Percentiles rank a stretch among this genome's conserved stretches.
phyloP scores from a whole-genome alignment of 2,113 vertebrate species.

The Hirundichthys speculiger region DNA sequence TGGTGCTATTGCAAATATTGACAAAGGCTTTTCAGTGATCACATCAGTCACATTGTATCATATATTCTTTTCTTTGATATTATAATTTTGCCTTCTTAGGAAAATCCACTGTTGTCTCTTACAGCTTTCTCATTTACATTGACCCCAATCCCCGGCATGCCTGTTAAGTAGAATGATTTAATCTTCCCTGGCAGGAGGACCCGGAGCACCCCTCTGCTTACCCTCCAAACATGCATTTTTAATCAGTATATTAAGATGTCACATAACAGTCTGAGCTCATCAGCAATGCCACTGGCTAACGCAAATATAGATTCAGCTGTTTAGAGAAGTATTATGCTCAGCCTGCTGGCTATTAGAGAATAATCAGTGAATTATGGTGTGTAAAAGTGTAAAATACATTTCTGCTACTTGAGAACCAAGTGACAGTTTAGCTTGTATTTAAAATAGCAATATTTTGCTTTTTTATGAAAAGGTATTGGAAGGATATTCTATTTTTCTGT shows the following conservation, averaged over 20 bases:
- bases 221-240: slow-evolving; percentile 77
- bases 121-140: slow-evolving; percentile 71
- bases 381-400: slow-evolving; percentile 43
- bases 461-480: slow-evolving; percentile 14
- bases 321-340: slow-evolving; percentile 78
- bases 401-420: neutral
- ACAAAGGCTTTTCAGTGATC: slow-evolving; percentile 36
- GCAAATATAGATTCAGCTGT: slow-evolving; percentile 82
- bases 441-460: slow-evolving; percentile 14
- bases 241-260: slow-evolving; percentile 81
- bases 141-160: slow-evolving; percentile 64
- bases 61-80: slow-evolving; percentile 19
- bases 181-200: slow-evolving; percentile 73
- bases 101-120: slow-evolving; percentile 36
- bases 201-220: slow-evolving; percentile 59
- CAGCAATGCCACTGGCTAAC: slow-evolving; percentile 75
- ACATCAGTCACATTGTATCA: neutral
- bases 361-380: slow-evolving; percentile 72
- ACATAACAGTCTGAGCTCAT: slow-evolving; percentile 82
- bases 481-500: slow-evolving; percentile 25
- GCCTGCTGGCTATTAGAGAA: slow-evolving; percentile 74
- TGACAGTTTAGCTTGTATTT: neutral
- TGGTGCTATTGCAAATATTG: neutral
- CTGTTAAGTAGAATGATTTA: slow-evolving; percentile 69
- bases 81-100: slow-evolving; percentile 21